Conservation (phyloP, 1,140 invertebrate genomes). For the Ceratina australensis region DNA sequence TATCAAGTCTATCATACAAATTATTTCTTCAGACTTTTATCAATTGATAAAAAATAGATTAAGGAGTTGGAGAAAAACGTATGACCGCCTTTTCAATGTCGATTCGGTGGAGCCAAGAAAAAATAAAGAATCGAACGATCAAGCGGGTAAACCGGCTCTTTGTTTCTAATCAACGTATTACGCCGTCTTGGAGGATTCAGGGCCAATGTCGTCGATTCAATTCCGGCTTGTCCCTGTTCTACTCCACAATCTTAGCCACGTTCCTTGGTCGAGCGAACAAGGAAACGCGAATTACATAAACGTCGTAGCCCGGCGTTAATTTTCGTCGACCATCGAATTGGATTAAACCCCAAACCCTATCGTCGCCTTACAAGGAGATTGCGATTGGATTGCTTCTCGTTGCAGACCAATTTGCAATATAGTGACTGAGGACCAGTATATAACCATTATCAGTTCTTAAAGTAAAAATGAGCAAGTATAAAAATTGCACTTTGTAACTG, state of each 20-base stretch:
- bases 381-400: slow-evolving; percentile 8
- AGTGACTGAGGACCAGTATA: not conserved
- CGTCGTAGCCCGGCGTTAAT: slow-evolving; percentile 51
- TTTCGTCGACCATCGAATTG: slow-evolving; percentile 40
- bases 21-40: too few species aligned
- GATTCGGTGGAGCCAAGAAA: not conserved
- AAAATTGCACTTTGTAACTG: too few species aligned
- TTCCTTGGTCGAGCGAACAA: slow-evolving; percentile 43
- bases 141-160: not conserved
- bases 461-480: not conserved
- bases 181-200: not conserved
- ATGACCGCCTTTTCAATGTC: not conserved
- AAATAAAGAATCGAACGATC: not conserved
- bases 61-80: too few species aligned
- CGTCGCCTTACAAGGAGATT: not conserved
- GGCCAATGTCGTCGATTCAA: slow-evolving; percentile 26
- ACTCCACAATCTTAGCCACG: slow-evolving; percentile 7
- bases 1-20: too few species aligned
- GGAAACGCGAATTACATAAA: slow-evolving; percentile 54
- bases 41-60: too few species aligned
- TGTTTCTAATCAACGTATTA: slow-evolving; percentile 28
- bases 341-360: slow-evolving; percentile 46
- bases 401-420: not conserved
- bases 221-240: slow-evolving; percentile 39
- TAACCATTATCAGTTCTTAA: not conserved